These are phyloP conservation scores for Nothoprocta perdicaria DNA, from an alignment of 2,113 vertebrate species.

Conservation along the genomic window DNA sequence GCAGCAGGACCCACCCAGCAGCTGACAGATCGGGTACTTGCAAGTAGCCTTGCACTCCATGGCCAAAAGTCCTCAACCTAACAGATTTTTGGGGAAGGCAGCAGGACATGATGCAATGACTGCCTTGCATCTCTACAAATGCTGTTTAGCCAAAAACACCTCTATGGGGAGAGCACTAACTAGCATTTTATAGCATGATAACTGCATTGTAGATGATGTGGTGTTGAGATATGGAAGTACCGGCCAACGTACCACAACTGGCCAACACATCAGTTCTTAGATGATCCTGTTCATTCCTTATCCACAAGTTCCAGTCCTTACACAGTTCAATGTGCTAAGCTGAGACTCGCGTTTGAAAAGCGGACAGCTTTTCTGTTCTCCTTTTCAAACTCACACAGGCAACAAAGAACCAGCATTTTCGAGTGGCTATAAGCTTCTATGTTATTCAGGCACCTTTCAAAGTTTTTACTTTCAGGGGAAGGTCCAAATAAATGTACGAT, in stretches of 20 bases:
- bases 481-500: neutral
- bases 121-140: neutral
- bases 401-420: neutral
- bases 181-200: neutral
- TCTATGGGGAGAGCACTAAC: neutral
- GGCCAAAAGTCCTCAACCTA: neutral
- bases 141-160: neutral
- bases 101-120: neutral
- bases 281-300: neutral
- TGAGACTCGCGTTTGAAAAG: neutral
- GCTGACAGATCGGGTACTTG: accelerated
- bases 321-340: conserved; percentile 3
- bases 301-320: neutral
- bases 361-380: neutral
- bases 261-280: neutral
- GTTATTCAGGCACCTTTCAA: neutral
- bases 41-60: neutral
- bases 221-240: neutral
- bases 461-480: neutral
- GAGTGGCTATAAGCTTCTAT: neutral
- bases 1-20: neutral
- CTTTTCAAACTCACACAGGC: neutral
- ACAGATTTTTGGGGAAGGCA: neutral
- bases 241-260: neutral
- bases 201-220: neutral